A percentile compares a stretch with the other conserved stretches of the same genome.
phyloP scores from a whole-genome alignment of 2,797 vertebrate species.

The Remorina albescens region DNA sequence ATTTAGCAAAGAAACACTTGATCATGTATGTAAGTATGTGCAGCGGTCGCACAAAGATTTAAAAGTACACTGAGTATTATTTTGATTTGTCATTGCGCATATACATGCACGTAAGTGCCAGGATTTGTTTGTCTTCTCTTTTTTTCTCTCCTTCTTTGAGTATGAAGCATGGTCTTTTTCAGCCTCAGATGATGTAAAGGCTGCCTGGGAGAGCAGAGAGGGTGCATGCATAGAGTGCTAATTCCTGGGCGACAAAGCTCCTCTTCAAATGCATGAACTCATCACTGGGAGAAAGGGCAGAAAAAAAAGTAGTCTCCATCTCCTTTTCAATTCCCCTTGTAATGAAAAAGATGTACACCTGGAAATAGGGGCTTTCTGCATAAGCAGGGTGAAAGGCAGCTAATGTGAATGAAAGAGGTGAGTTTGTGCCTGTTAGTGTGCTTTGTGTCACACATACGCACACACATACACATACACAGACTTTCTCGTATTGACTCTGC shows the following conservation, averaged over 20 bases:
- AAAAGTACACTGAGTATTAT: constrained; percentile 15
- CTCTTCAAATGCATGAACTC: constrained; percentile 87
- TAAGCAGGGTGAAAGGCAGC: constrained; percentile 71
- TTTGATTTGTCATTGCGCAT: constrained; percentile 20
- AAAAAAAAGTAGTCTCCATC: constrained; percentile 68
- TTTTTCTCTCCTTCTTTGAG: constrained; percentile 5
- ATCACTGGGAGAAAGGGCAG: constrained; percentile 76
- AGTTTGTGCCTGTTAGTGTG: constrained; percentile 49
- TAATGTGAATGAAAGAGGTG: constrained; percentile 74
- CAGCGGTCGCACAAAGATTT: constrained; percentile 6
- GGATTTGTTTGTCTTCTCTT: constrained; percentile 33
- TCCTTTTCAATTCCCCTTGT: constrained; percentile 83
- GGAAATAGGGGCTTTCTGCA: constrained; percentile 82
- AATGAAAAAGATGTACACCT: constrained; percentile 84
- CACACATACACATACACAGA: not conserved
- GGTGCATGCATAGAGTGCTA: constrained; percentile 82
- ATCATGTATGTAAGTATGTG: constrained; percentile 24
- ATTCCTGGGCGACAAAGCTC: constrained; percentile 85
- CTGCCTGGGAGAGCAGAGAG: constrained; percentile 69
- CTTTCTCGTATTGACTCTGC: constrained; percentile 44
- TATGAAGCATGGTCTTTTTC: constrained; percentile 33
- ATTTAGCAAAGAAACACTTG: constrained; percentile 21
- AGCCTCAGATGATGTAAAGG: constrained; percentile 74
- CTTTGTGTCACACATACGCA: not conserved
- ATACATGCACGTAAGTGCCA: constrained; percentile 18